Evolutionary conservation across 2,888 invertebrate genomes (phyloP), one percentile per base, ranked within the genome.

Genomic region (Papilio demoleus): DNA sequence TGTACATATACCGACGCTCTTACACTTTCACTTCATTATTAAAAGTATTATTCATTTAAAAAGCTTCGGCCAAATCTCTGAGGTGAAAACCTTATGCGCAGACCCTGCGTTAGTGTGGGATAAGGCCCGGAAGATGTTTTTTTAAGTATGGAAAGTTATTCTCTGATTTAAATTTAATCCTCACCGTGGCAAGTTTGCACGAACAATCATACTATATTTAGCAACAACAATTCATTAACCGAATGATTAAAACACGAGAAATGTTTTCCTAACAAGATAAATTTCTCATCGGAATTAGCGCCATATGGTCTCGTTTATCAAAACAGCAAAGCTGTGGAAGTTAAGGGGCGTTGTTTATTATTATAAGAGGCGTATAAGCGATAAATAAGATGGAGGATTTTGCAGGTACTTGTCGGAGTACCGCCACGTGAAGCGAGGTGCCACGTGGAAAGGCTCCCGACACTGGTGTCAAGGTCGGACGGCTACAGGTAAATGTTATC

Each of bases 391-490:
- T n/a, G 5, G 53, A 9, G 31, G 22, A 22, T 61, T 58, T 61
- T 56, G 58, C 79, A 93, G 97, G 77, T 99, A 98, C 91, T 93
- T 99, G 80, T 99, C 99, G 69, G 99, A 99, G 89, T 99, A 97
- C 89, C 95, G 98, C 53, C 99, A 99, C 89, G 99, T 99, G 60
- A 97, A 97, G 83, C 94, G 99, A 34, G 99, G 99, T 40, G 99
- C 98, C 70, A 99, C 99, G 45, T 99, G 99, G 99, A 97, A 97
- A 85, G 97, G 96, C 42, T 95, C 95, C 17, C 88, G 95, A 0
- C 96, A 96, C 82, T 95, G 94, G 94, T 96, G 96, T 79, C 93
- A 95, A 78, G 95, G 96, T 8, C 94, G 96, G 42, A 94, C 95
- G 42, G 97, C 98, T 12, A 95, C 96, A 4, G 92, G 93, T 92